Percentiles rank a stretch among this genome's conserved stretches.
Conservation (phyloP, 1,140 invertebrate genomes). For the Meloidogyne floridensis region DNA sequence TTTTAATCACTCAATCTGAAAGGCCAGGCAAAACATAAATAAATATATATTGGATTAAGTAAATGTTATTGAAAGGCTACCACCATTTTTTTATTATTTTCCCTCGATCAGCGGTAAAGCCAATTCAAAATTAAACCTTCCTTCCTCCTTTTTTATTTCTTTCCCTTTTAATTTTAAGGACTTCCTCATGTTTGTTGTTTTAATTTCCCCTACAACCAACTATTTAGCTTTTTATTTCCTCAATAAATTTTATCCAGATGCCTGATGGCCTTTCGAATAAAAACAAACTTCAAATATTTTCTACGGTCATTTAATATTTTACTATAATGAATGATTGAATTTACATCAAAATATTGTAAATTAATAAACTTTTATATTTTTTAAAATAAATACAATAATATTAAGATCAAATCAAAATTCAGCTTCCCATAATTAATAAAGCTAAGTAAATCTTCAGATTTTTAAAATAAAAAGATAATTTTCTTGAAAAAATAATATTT, state of each 20-base stretch:
- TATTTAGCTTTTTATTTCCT: neutral
- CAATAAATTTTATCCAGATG: constrained; percentile 9
- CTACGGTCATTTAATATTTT: neutral
- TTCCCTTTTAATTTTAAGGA: neutral
- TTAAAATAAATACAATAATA: no score
- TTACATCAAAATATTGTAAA: neutral
- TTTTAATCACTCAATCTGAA: neutral
- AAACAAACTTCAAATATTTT: neutral
- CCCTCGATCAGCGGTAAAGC: neutral
- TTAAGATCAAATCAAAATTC: no score
- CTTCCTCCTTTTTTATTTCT: neutral
- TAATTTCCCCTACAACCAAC: neutral
- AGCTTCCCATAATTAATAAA: no score
- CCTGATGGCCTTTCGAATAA: neutral
- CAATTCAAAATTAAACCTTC: neutral
- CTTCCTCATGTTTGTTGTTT: constrained; percentile 6
- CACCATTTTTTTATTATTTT: neutral
- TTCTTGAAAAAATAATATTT: no score
- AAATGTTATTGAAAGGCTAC: neutral
- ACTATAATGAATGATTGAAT: neutral
- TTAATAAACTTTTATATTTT: no score
- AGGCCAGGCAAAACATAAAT: neutral
- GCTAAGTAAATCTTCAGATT: no score
- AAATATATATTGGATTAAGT: neutral
- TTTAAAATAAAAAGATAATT: no score